phyloP scores from a whole-genome alignment of 2,797 vertebrate species.

The Oophaga sylvatica region DNA sequence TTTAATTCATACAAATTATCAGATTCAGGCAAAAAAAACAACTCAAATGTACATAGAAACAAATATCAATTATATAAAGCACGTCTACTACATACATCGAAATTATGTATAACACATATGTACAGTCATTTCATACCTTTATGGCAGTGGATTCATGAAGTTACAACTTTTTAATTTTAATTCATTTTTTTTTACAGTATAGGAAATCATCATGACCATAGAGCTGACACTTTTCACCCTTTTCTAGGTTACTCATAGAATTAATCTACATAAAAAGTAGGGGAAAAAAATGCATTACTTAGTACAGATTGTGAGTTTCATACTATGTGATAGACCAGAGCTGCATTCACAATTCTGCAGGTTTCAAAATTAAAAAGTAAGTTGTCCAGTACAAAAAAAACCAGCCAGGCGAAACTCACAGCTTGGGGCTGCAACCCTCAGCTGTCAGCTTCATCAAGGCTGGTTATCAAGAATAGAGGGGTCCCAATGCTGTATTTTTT shows the following conservation, averaged over 20 bases:
- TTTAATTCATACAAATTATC: conserved; percentile 12
- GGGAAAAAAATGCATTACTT: not conserved
- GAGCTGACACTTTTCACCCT: not conserved
- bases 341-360: not conserved
- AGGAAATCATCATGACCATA: not conserved
- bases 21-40: conserved; percentile 8
- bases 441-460: too few species aligned
- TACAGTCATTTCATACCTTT: conserved; percentile 12
- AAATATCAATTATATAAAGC: conserved; percentile 1
- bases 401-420: too few species aligned
- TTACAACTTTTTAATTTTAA: not conserved
- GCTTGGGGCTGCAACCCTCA: too few species aligned
- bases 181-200: not conserved
- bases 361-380: not conserved
- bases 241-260: not conserved
- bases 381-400: too few species aligned
- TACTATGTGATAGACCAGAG: not conserved
- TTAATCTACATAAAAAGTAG: not conserved
- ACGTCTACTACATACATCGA: conserved; percentile 17
- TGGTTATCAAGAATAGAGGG: too few species aligned
- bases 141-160: not conserved
- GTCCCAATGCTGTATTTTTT: too few species aligned
- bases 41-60: conserved; percentile 26
- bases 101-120: conserved; percentile 27
- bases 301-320: not conserved